Evolutionary conservation across 2,797 vertebrate genomes (phyloP).

Genomic region (Sebastes oblongus): DNA sequence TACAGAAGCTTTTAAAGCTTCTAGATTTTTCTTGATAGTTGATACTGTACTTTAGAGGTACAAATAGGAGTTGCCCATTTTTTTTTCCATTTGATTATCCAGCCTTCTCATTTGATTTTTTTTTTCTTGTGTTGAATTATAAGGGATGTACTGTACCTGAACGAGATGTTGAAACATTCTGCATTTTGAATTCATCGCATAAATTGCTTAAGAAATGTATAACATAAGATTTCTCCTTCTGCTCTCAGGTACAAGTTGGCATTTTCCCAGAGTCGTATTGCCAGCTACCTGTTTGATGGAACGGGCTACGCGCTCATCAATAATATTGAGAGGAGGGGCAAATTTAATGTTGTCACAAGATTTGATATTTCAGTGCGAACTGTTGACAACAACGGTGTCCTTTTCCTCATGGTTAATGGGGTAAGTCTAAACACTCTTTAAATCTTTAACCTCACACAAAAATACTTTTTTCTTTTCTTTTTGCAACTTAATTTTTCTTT

Average conservation of each 20-base stretch:
- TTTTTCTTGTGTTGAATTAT: not conserved
- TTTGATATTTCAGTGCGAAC: constrained; percentile 97
- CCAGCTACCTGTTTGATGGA: constrained; percentile 96
- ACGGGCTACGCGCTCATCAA: constrained; percentile 91
- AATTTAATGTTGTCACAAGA: constrained; percentile 91
- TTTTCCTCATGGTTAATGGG: constrained; percentile 94
- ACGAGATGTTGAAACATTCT: not conserved
- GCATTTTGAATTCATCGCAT: not conserved
- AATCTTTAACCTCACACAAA: not conserved
- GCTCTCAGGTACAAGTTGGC: constrained; percentile 91
- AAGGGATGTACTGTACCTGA: not conserved
- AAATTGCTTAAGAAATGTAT: not conserved
- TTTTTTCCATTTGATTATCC: not conserved
- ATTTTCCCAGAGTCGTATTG: constrained; percentile 93
- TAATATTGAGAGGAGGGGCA: constrained; percentile 90
- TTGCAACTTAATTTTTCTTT: not conserved
- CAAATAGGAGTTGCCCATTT: not conserved
- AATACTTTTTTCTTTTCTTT: not conserved
- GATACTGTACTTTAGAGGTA: not conserved
- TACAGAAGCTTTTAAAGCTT: not conserved
- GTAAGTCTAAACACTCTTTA: constrained; percentile 75
- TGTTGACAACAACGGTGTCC: constrained; percentile 87
- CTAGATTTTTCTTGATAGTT: not conserved
- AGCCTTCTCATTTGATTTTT: not conserved
- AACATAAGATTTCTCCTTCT: not conserved